Percentiles rank a stretch among this genome's conserved stretches.
Evolutionary conservation across 2,113 vertebrate genomes (phyloP).

Genomic region (Neolamprologus falcicula): DNA sequence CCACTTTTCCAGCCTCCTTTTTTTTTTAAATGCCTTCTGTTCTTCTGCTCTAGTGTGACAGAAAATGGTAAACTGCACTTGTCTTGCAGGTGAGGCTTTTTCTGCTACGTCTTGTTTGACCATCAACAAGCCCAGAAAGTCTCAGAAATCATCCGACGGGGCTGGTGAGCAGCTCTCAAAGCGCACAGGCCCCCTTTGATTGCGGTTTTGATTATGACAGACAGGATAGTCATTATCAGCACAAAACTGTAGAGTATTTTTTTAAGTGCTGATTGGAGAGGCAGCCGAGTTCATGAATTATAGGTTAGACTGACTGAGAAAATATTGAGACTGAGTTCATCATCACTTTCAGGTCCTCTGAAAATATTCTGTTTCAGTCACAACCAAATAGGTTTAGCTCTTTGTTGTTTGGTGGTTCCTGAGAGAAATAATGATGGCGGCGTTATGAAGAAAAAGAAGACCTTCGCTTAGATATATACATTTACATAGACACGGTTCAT

Average conservation of each 20-base stretch:
- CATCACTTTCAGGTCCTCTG: neutral
- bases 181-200: neutral
- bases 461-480: neutral
- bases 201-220: neutral
- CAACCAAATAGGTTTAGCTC: neutral
- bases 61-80: neutral
- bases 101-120: neutral
- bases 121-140: neutral
- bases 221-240: neutral
- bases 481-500: neutral
- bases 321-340: neutral
- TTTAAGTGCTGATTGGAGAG: neutral
- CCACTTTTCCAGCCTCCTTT: neutral
- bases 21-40: neutral
- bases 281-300: neutral
- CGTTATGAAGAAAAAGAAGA: neutral
- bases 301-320: neutral
- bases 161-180: neutral
- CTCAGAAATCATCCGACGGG: neutral
- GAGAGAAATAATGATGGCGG: neutral
- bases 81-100: neutral
- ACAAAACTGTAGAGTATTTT: neutral
- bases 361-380: neutral
- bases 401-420: neutral
- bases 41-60: neutral